These are phyloP conservation scores for Oreochromis grahami DNA, from an alignment of 2,797 vertebrate genomes.

Conservation along the genomic window DNA sequence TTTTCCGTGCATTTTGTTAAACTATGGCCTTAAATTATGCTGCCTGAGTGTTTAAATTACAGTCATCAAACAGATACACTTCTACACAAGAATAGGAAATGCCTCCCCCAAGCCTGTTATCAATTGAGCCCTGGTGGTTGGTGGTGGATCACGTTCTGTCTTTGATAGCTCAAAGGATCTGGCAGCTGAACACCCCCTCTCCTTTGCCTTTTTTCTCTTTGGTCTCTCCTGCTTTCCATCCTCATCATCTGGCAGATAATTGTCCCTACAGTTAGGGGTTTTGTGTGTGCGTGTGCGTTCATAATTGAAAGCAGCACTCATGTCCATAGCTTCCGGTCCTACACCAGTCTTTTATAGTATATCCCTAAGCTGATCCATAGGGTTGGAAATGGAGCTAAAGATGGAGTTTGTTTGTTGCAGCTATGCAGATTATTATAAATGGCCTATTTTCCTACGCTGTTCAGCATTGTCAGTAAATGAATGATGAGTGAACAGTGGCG, in stretches of 20 bases:
- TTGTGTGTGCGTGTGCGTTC: constrained; percentile 19
- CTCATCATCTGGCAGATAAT: constrained; percentile 69
- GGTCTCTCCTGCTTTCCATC: constrained; percentile 58
- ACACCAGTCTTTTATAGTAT: not conserved
- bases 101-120: constrained; percentile 53
- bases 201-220: constrained; percentile 30
- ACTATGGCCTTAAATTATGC: not conserved
- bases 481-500: not conserved
- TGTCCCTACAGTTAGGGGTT: constrained; percentile 51
- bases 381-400: not conserved
- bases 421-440: not conserved
- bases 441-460: not conserved
- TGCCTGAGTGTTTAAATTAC: not conserved
- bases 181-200: constrained; percentile 35
- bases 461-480: not conserved
- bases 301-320: constrained; percentile 62
- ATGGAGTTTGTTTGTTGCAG: not conserved
- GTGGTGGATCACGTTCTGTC: constrained; percentile 44
- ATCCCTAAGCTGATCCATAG: not conserved
- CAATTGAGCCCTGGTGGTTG: constrained; percentile 51
- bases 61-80: not conserved
- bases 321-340: constrained; percentile 38
- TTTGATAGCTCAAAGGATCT: constrained; percentile 59
- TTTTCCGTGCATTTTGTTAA: not conserved
- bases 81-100: constrained; percentile 35